Conservation (phyloP, 2,113 vertebrate genomes). For the Solenodon paradoxus region DNA sequence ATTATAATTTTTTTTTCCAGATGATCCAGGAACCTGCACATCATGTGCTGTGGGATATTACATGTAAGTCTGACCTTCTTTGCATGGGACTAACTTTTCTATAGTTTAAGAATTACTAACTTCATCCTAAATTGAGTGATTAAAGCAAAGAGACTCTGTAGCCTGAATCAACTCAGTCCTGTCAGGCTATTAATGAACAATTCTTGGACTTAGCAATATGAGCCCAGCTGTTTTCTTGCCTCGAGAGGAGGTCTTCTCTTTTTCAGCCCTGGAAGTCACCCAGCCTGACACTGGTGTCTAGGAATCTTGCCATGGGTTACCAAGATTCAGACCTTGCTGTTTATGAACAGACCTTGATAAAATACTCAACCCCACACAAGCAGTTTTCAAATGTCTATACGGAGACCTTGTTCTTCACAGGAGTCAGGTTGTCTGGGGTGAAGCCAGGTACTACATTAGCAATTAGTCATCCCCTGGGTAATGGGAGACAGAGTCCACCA, state of each 20-base stretch:
- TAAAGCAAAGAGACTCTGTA: slow-evolving; percentile 33
- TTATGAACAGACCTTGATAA: slow-evolving; percentile 34
- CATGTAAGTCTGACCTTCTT: slow-evolving; percentile 87
- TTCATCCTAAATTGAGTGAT: slow-evolving; percentile 51
- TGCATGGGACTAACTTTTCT: slow-evolving; percentile 18
- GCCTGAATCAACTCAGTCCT: slow-evolving; percentile 41
- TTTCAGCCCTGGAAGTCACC: slow-evolving; percentile 60
- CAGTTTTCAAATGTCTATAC: slow-evolving; percentile 18
- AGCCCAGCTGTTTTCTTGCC: slow-evolving; percentile 66
- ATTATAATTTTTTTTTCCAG: slow-evolving; percentile 82
- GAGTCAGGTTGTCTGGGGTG: not conserved
- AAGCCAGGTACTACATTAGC: not conserved
- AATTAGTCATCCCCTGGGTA: not conserved
- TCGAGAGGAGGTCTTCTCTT: slow-evolving; percentile 58
- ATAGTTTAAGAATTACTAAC: slow-evolving; percentile 54
- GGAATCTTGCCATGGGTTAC: slow-evolving; percentile 60
- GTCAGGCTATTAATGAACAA: slow-evolving; percentile 58
- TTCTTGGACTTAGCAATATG: slow-evolving; percentile 43
- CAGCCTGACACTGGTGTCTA: slow-evolving; percentile 65
- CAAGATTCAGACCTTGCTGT: slow-evolving; percentile 43
- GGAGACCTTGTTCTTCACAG: not conserved
- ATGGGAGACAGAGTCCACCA: not conserved
- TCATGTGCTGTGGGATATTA: slow-evolving; percentile 90
- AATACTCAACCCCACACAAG: not conserved
- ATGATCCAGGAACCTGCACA: slow-evolving; percentile 89